Evolutionary conservation across 1,140 invertebrate genomes (phyloP).

Genomic region (Penaeus indicus): DNA sequence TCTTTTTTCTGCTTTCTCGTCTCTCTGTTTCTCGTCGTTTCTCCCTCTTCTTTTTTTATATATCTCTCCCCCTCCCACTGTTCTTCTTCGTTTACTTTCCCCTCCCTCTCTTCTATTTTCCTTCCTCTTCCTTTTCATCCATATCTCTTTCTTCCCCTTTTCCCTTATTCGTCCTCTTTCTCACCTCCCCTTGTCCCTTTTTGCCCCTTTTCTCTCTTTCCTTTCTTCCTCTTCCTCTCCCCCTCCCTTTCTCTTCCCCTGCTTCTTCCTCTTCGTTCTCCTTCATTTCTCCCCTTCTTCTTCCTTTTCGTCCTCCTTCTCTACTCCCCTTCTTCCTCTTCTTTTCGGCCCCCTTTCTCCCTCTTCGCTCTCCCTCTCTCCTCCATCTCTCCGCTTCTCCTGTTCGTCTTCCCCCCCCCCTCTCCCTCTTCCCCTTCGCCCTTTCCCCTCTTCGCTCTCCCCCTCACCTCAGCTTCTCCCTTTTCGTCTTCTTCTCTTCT

Average conservation of each 20-base stretch:
- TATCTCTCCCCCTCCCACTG: background rate
- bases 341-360: background rate
- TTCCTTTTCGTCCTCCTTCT: background rate
- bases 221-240: conserved; percentile 7
- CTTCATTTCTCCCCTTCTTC: background rate
- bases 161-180: background rate
- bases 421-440: background rate
- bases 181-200: conserved; percentile 23
- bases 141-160: background rate
- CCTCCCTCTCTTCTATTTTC: background rate
- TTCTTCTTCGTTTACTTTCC: background rate
- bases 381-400: conserved; percentile 1
- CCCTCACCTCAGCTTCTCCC: background rate
- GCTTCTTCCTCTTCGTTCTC: background rate
- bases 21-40: conserved; percentile 9
- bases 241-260: background rate
- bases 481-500: background rate
- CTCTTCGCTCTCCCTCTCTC: background rate
- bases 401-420: background rate
- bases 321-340: no score
- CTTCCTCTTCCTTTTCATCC: background rate
- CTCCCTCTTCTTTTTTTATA: background rate
- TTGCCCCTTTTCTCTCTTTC: background rate
- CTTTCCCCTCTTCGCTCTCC: conserved; percentile 9
- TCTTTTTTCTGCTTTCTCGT: background rate